Evolutionary conservation across 2,113 vertebrate species (phyloP), one percentile per base, ranked within the genome.

Genomic region (Peromyscus leucopus): DNA sequence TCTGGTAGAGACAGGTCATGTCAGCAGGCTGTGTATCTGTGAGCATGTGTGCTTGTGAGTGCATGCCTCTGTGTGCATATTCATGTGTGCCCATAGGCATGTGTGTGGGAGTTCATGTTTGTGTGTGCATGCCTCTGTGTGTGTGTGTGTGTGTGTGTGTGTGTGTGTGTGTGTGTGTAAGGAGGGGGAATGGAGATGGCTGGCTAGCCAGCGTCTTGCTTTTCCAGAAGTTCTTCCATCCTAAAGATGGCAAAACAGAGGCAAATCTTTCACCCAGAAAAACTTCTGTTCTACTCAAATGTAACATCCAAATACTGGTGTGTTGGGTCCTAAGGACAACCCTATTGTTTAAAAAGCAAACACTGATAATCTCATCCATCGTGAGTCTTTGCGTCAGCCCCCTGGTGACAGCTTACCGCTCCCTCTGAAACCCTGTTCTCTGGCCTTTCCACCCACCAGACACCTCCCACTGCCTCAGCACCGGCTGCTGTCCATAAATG

Each of bases 391-490:
- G 51, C 3, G 0, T 28, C 28, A 15, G 17, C 87, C 71, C 33
- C 69, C 69, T 0, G 2, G 13, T 2, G 24, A 75, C 71, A 42
- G 71, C 16, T 42, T 31, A n/a, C 87, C 10, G 11, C 51, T 59
- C 85, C 36, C 71, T 39, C 36, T 42, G 71, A 10, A 36, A 0
- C 78, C 36, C 39, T 21, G 48, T 26, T 8, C 6, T 39, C 55
- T 95, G 96, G 65, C 91, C 93, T 93, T 96, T 87, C 65, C 63
- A 7, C 85, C 86, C 91, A 91, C 93, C 7, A n/a, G 48, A 59
- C 92, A 95, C 92, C 95, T 96, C 96, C 97, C 91, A 97, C 82
- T 1, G 42, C 76, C 84, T 61, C 86, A 13, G 22, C 11, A 19
- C 8, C 17, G 0, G 19, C n/a, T 31, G 39, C 57, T 24, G 85